Percentiles rank a stretch among this genome's conserved stretches.
phyloP scores from a whole-genome alignment of 2,888 invertebrate genomes.

The Pyrochroa serraticornis region DNA sequence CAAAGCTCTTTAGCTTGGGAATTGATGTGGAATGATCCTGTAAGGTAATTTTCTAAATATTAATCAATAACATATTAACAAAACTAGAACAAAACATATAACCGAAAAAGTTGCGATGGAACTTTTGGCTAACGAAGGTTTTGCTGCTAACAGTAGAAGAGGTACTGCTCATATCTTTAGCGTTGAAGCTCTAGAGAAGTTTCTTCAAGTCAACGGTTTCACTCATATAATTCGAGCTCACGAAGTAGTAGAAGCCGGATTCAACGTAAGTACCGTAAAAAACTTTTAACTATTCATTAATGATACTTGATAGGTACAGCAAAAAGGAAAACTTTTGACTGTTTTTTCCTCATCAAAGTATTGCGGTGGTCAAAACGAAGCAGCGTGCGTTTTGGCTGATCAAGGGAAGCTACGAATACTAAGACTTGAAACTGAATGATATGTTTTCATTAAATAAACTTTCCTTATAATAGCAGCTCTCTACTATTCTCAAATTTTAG shows the following conservation, averaged over 20 bases:
- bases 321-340: constrained; percentile 71
- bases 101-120: constrained; percentile 61
- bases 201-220: constrained; percentile 69
- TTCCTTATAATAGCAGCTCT: background rate
- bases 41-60: constrained; percentile 36
- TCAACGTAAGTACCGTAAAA: constrained; percentile 61
- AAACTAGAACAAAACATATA: constrained; percentile 57
- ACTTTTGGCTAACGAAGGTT: constrained; percentile 67
- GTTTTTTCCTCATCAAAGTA: constrained; percentile 79
- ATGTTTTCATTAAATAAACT: constrained; percentile 24
- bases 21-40: constrained; percentile 79
- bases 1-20: constrained; percentile 80
- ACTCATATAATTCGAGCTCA: constrained; percentile 77
- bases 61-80: too few species aligned
- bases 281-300: background rate
- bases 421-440: constrained; percentile 61
- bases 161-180: constrained; percentile 78
- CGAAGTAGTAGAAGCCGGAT: constrained; percentile 74
- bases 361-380: constrained; percentile 75
- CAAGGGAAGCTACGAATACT: constrained; percentile 69
- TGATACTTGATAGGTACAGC: constrained; percentile 63
- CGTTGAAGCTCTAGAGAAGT: constrained; percentile 69
- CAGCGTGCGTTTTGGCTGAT: constrained; percentile 72
- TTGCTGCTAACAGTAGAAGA: constrained; percentile 69
- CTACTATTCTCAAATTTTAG: too few species aligned